A percentile compares a stretch with the other conserved stretches of the same genome.
Conservation (phyloP, 2,888 invertebrate species). For the Brenthis daphne region DNA sequence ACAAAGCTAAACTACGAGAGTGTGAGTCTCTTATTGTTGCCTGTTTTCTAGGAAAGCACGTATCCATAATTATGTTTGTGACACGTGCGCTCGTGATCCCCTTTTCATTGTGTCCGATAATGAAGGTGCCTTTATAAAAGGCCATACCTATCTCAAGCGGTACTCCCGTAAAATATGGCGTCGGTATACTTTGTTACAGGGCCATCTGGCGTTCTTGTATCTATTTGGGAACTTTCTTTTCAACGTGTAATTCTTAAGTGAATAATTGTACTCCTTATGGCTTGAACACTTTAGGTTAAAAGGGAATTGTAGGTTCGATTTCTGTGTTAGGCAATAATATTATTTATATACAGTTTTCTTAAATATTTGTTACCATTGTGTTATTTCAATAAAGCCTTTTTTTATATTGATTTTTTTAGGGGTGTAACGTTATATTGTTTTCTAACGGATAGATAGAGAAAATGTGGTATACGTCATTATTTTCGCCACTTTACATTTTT, state of each 20-base stretch:
- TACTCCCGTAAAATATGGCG: constrained; percentile 26
- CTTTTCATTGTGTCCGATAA: constrained; percentile 38
- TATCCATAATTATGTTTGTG: constrained; percentile 36
- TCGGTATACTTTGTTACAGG: constrained; percentile 8
- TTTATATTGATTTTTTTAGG: too few relatives aligned
- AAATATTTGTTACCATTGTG: too few relatives aligned
- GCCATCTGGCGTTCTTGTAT: constrained; percentile 14
- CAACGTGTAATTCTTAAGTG: not conserved
- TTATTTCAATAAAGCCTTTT: too few relatives aligned
- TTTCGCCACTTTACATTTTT: too few relatives aligned
- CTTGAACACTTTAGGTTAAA: too few relatives aligned
- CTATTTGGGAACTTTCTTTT: not conserved
- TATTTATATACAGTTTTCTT: too few relatives aligned
- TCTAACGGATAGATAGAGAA: too few relatives aligned
- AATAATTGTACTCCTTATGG: too few relatives aligned
- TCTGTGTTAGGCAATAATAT: too few relatives aligned
- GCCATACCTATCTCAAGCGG: constrained; percentile 32
- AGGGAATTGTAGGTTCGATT: too few relatives aligned
- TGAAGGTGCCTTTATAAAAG: constrained; percentile 35
- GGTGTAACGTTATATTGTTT: too few relatives aligned
- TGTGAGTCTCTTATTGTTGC: constrained; percentile 9
- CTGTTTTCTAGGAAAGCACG: constrained; percentile 34
- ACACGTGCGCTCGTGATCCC: constrained; percentile 36
- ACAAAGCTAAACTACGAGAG: constrained; percentile 2
- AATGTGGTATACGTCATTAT: too few relatives aligned